These are phyloP conservation scores for Trichopoda pennipes DNA, from an alignment of 2,888 invertebrate genomes.

Conservation along the genomic window DNA sequence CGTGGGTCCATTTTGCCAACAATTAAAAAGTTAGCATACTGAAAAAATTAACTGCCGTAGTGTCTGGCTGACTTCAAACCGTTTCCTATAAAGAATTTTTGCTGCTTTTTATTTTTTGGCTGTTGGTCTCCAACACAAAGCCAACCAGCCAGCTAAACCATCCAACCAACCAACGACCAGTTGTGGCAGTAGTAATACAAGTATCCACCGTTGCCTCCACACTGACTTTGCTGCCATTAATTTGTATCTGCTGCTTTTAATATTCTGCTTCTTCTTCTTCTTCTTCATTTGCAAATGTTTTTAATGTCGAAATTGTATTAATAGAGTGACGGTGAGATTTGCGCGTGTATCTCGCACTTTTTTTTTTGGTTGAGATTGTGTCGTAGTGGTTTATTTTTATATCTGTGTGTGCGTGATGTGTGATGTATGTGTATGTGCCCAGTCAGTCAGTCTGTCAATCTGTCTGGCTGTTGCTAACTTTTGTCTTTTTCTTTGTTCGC, in stretches of 20 bases:
- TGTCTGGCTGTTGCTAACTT: neutral
- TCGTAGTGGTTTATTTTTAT: slow-evolving; percentile 33
- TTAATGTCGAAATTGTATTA: slow-evolving; percentile 29
- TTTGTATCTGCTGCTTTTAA: slow-evolving; percentile 42
- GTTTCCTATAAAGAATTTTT: slow-evolving; percentile 6
- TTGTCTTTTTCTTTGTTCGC: slow-evolving; percentile 31
- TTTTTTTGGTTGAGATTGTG: slow-evolving; percentile 27
- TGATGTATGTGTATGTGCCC: too few relatives aligned
- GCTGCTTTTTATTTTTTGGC: slow-evolving; percentile 1
- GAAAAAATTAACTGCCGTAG: slow-evolving; percentile 50
- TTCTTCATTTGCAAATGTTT: slow-evolving; percentile 39
- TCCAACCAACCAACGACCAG: slow-evolving; percentile 28
- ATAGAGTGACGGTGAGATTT: slow-evolving; percentile 58
- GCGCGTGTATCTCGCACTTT: slow-evolving; percentile 64
- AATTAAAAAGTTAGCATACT: slow-evolving; percentile 12
- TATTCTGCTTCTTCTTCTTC: slow-evolving; percentile 8
- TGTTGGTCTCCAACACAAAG: slow-evolving; percentile 52
- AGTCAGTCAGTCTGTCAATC: slow-evolving; percentile 11
- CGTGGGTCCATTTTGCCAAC: slow-evolving; percentile 40
- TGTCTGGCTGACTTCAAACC: slow-evolving; percentile 65
- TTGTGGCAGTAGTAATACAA: slow-evolving; percentile 22
- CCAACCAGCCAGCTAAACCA: slow-evolving; percentile 26
- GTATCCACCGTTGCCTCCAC: neutral
- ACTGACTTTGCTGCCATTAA: slow-evolving; percentile 20
- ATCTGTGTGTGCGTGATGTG: slow-evolving; percentile 27